Evolutionary conservation across 2,888 invertebrate species (phyloP), one percentile per base, ranked within the genome.

Genomic region (Octonoba sinensis): DNA sequence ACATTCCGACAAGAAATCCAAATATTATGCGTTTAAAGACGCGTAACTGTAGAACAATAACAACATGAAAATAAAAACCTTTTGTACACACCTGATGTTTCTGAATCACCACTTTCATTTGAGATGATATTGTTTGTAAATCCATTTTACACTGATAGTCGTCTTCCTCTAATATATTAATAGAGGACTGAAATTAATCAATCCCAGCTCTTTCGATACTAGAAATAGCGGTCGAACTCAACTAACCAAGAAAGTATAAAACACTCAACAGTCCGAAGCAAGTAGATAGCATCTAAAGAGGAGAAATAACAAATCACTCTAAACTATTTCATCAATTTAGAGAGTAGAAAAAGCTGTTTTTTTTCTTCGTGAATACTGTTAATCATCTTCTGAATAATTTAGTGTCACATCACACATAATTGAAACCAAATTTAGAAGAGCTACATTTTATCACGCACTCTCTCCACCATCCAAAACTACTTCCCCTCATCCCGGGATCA

Each of bases 21-120:
- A 11, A 36, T 36, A 27, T 27, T 27, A 36, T 36, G 36, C 6
- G 6, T 11, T 11, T 6, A 6, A 8, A 36, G 36, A 36, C 36
- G 36, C 36, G 36, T 36, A 36, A 36, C 36, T 3, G 36, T 36
- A 36, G 1, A 36, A 36, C 36, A 36, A 36, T 36, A 36, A 36
- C 36, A 36, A 36, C 36, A 36, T 36, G 11, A 36, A 57, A 6
- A 62, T 12, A 49, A 54, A 44, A 3, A 54, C 54, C 54, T 54
- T 16, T 49, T 44, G 18, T 59, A 73, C 84, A 76, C 73, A 85
- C 85, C 85, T 85, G 85, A 72, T 85, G 85, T 81, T 84, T 85
- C 72, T 85, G 85, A 54, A 85, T 85, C 46, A 85, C 85, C 60
- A 73, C 70, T 77, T 85, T 85, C 73, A 85, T 74, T 66, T 85